Evolutionary conservation across 2,888 invertebrate genomes (phyloP).

Genomic region (Ormyrus nitidulus): DNA sequence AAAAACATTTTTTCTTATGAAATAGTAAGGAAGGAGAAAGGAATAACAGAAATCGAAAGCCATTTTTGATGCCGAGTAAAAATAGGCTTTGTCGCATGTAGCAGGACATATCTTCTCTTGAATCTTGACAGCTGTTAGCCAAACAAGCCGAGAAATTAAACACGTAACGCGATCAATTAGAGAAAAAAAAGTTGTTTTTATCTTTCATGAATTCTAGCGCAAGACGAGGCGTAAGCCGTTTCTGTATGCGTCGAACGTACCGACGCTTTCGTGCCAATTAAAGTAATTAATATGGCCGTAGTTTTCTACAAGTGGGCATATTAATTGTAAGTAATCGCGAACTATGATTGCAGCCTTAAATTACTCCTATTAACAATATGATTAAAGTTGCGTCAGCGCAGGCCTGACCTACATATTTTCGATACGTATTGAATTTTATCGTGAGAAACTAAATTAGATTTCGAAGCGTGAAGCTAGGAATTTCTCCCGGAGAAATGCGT

Average conservation of each 20-base stretch:
- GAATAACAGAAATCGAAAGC: conserved; percentile 14
- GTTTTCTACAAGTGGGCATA: background rate
- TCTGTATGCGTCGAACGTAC: background rate
- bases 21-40: conserved; percentile 14
- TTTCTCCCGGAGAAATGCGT: no score
- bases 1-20: background rate
- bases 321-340: no score
- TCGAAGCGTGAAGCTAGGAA: no score
- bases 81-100: conserved; percentile 2
- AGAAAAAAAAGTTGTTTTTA: background rate
- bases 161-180: conserved; percentile 16
- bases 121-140: background rate
- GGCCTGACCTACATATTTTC: no score
- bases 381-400: background rate
- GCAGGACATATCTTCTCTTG: background rate
- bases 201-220: background rate
- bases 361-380: background rate
- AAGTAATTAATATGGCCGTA: background rate
- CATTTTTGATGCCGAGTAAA: conserved; percentile 1
- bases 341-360: background rate
- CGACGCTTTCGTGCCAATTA: conserved; percentile 16
- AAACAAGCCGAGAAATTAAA: conserved; percentile 6
- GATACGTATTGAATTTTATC: no score
- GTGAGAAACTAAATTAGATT: no score
- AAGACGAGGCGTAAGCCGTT: background rate